These are phyloP conservation scores for Phaedon cochleariae DNA, from an alignment of 2,888 invertebrate species.

Conservation along the genomic window DNA sequence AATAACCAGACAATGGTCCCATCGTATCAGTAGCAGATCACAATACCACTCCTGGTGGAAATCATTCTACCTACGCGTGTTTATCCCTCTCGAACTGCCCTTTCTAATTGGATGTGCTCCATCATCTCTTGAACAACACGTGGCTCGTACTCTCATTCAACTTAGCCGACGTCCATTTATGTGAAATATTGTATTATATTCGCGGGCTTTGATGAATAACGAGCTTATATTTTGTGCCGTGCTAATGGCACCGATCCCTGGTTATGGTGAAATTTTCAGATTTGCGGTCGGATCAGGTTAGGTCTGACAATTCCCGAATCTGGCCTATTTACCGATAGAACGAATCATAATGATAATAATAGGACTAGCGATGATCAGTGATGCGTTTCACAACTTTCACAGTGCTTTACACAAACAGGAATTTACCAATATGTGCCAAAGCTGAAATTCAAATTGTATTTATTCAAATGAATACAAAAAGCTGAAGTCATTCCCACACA, in stretches of 20 bases:
- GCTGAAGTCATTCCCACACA: too few relatives aligned
- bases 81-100: slow-evolving; percentile 31
- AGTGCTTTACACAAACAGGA: too few relatives aligned
- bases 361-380: not conserved
- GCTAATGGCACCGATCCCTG: slow-evolving; percentile 49
- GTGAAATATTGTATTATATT: slow-evolving; percentile 45
- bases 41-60: slow-evolving; percentile 54
- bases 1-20: slow-evolving; percentile 46
- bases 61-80: slow-evolving; percentile 53
- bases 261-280: slow-evolving; percentile 49
- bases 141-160: slow-evolving; percentile 51
- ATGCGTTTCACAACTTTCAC: too few relatives aligned
- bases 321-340: too few relatives aligned
- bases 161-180: slow-evolving; percentile 51
- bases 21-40: slow-evolving; percentile 55
- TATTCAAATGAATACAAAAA: too few relatives aligned
- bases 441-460: too few relatives aligned
- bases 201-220: slow-evolving; percentile 46
- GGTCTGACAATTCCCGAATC: too few relatives aligned
- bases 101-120: slow-evolving; percentile 56
- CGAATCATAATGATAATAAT: not conserved
- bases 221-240: slow-evolving; percentile 42
- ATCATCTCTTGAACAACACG: slow-evolving; percentile 50
- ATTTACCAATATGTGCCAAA: too few relatives aligned
- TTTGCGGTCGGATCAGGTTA: slow-evolving; percentile 51